Percentiles rank a stretch among this genome's conserved stretches.
Conservation (phyloP, 2,888 invertebrate genomes). For the Balanococcus diminutus region DNA sequence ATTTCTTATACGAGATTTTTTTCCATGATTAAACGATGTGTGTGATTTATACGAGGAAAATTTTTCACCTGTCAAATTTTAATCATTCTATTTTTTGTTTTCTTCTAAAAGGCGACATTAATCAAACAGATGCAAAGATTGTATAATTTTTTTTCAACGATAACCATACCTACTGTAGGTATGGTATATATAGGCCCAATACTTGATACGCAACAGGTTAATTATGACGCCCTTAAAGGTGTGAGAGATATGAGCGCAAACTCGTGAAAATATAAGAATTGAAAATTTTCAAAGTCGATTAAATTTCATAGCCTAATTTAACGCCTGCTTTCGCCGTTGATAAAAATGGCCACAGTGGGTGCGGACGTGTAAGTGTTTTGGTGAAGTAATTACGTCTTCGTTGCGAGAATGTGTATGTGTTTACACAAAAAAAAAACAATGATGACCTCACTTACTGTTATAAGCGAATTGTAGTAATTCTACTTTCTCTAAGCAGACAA, state of each 20-base stretch:
- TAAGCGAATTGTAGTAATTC: constrained; percentile 46
- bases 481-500: constrained; percentile 49
- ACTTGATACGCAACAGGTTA: neutral
- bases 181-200: neutral
- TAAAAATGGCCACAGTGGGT: neutral
- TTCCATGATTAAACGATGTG: neutral
- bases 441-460: constrained; percentile 33
- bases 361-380: constrained; percentile 2
- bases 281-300: constrained; percentile 17
- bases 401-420: constrained; percentile 14
- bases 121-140: neutral
- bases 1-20: neutral
- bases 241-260: neutral
- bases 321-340: constrained; percentile 32
- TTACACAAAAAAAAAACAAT: constrained; percentile 27
- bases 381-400: constrained; percentile 23
- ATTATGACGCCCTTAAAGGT: neutral
- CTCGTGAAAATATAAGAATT: neutral
- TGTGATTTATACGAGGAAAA: neutral
- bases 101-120: neutral
- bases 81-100: neutral
- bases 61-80: constrained; percentile 3
- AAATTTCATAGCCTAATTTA: constrained; percentile 18
- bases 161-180: neutral
- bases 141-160: neutral